phyloP scores from a whole-genome alignment of 2,797 vertebrate species.

The Centroberyx gerrardi region DNA sequence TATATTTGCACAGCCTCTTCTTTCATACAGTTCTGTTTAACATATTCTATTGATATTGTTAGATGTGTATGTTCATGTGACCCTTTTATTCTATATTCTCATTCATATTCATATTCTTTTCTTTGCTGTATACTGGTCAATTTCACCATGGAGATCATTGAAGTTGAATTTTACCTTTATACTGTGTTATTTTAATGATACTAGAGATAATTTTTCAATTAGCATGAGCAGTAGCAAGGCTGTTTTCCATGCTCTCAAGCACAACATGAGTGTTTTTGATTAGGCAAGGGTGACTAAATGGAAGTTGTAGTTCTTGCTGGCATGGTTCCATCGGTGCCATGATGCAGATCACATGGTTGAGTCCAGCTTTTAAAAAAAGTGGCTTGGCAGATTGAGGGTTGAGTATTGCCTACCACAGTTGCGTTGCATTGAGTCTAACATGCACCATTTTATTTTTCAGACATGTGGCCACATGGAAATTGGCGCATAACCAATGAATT shows the following conservation, averaged over 20 bases:
- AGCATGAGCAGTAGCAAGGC: background rate
- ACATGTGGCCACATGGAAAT: conserved; percentile 40
- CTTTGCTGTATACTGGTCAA: no score
- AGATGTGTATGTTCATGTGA: no score
- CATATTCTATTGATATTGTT: no score
- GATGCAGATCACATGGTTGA: conserved; percentile 6
- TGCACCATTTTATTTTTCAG: conserved; percentile 31
- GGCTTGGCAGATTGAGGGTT: conserved; percentile 20
- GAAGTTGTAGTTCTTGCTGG: background rate
- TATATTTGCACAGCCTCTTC: no score
- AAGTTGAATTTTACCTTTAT: background rate
- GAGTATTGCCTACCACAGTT: conserved; percentile 4
- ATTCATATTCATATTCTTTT: no score
- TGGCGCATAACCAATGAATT: background rate
- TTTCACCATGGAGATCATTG: no score
- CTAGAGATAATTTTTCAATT: conserved; percentile 1
- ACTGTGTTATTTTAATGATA: background rate
- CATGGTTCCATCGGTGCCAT: background rate
- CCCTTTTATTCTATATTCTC: no score
- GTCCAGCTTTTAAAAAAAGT: conserved; percentile 13
- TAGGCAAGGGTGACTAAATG: background rate
- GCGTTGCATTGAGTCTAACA: no score
- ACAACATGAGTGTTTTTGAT: background rate
- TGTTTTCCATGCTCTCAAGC: background rate
- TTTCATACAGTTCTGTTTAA: no score